Evolutionary conservation across 2,888 invertebrate species (phyloP), one percentile per base, ranked within the genome.

Genomic region (Dicycla oo): DNA sequence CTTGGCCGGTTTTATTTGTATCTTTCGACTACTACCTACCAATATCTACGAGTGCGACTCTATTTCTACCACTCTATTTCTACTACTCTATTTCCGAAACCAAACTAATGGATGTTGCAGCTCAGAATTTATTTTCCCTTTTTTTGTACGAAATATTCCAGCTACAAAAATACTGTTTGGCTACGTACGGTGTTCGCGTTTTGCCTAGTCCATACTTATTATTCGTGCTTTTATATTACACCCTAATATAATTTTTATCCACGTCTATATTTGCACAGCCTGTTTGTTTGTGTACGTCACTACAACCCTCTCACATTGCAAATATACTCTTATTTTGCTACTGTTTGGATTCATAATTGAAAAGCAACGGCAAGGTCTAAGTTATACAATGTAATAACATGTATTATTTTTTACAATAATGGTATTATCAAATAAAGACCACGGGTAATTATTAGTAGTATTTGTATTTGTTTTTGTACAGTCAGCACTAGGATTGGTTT

Each of bases 251-350:
- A 71, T 83, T 86, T 85, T 83, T 83, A 80, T 82, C 67, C 73
- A 69, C 74, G 84, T 84, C 88, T 88, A 85, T 89, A 81, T 90
- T 90, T 90, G 78, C 66, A 79, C 90, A 90, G 89, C 76, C 78
- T 77, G 87, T 61, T 63, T 86, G 87, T 73, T 87, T 84, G 83
- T 84, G 80, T 69, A 72, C 79, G 69, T 78, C 76, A 80, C 76
- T 75, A 69, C 77, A 74, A 69, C 74, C 75, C 73, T 69, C 54
- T 51, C 61, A 73, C 64, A 56, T 72, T 72, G 40, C 7, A 73
- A 84, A 69, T 63, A 38, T 1, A 69, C 26, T 49, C 61, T 43
- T 78, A 60, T 73, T 11, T 13, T n/a, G 43, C 13, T 13, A 26
- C 0, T 0, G 10, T 69, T 78, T 43, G 45, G 26, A 58, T 70